Conservation (phyloP, 2,113 vertebrate species). For the Salvator merianae region DNA sequence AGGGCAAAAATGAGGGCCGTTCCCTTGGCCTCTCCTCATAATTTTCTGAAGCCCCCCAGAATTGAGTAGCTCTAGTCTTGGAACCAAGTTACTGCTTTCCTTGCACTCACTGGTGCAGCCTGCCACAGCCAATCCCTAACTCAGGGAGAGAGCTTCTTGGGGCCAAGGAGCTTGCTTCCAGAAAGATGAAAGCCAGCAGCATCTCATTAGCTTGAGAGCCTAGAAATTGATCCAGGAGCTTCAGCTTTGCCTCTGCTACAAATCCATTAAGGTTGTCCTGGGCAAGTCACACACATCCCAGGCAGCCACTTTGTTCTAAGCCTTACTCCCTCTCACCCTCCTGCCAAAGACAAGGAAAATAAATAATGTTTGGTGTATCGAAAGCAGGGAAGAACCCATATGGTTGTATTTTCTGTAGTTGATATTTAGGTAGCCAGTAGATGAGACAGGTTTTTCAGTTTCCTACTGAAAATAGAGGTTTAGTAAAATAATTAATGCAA, state of each 20-base stretch:
- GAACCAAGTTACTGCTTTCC: neutral
- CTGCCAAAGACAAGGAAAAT: neutral
- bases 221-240: neutral
- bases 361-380: neutral
- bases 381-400: neutral
- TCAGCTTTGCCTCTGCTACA: neutral
- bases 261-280: neutral
- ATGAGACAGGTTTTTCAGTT: neutral
- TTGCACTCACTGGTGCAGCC: neutral
- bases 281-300: neutral
- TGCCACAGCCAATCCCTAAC: neutral
- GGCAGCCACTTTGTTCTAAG: neutral
- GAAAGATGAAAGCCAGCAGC: neutral
- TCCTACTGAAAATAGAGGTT: neutral
- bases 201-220: neutral
- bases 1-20: neutral
- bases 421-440: neutral
- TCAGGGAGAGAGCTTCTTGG: conserved; percentile 1
- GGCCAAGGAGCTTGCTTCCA: neutral
- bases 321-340: neutral
- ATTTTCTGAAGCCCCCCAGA: conserved; percentile 59
- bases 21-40: neutral
- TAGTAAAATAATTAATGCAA: neutral
- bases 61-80: conserved; percentile 46
- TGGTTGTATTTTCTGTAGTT: neutral